Base-by-base conservation (phyloP, 2,797 vertebrate species). In the Taenioides sp. region DNA sequence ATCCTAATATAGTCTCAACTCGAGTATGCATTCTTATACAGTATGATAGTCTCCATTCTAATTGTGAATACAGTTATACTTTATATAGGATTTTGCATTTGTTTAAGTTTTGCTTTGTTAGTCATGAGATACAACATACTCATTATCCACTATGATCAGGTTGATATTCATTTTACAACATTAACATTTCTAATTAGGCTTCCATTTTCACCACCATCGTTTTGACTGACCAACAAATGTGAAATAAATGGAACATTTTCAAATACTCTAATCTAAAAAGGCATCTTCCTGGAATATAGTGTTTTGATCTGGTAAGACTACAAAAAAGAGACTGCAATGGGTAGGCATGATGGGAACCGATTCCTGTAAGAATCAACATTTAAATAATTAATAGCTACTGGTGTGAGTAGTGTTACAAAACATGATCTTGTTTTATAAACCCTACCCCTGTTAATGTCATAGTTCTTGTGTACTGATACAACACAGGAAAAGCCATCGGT, bases 401-500 rank as follows among this genome's bases (percentile, higher is more conserved):
- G 52, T 54, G 52, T 22, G 7, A 10, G 7, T 7, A 22, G 52
- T 20, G n/a, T 54, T n/a, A 54, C 52, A 54, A 10, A 47, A 54
- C n/a, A 54, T 22, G 22, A 11, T 25, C 14, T 47, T 63, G 14
- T 16, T 4, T 47, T 47, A 17, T 47, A 40, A 31, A 63, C 34
- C 31, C 22, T 47, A 25, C 25, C 43, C n/a, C 43, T 20, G 22
- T 28, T 10, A 27, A 50, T 50, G 43, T 25, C 16, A 49, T 4
- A 49, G 47, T 14, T 12, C 12, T 20, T 27, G n/a, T 18, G 58
- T 28, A 60, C 17, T 16, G 22, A 65, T 11, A 50, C 63, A 11
- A 65, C 49, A 34, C 70, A 69, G 62, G 47, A 76, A 5, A 34
- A 70, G 65, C 67, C 73, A 63, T 63, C 61, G 57, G 71, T 61